Conservation (phyloP, 2,113 vertebrate genomes). For the Cyphomyrus discorhynchus region DNA sequence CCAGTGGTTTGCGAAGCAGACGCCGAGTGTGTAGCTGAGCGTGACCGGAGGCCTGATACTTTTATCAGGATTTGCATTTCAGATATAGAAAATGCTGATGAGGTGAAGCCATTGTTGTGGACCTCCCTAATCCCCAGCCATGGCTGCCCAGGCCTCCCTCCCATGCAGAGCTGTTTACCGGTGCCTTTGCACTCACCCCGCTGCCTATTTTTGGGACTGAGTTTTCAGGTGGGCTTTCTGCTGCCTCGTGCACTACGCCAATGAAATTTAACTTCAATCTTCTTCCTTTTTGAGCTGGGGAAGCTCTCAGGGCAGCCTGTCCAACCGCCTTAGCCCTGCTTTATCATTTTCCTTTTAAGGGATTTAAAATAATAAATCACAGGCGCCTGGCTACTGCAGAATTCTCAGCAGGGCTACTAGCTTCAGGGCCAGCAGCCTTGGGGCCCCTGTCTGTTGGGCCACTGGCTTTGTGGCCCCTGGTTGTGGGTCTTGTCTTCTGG, state of each 20-base stretch:
- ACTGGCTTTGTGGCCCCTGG: slow-evolving; percentile 12
- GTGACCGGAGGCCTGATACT: slow-evolving; percentile 41
- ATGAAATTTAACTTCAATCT: slow-evolving; percentile 44
- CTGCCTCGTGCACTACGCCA: slow-evolving; percentile 29
- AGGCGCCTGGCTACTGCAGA: slow-evolving; percentile 32
- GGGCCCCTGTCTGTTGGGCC: slow-evolving; percentile 11
- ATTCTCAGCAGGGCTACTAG: slow-evolving; percentile 35
- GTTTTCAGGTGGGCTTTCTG: slow-evolving; percentile 22
- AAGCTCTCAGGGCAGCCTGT: slow-evolving; percentile 31
- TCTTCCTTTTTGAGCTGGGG: slow-evolving; percentile 37
- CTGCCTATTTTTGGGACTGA: slow-evolving; percentile 36
- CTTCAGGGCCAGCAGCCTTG: slow-evolving; percentile 6
- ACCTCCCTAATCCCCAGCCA: slow-evolving; percentile 51
- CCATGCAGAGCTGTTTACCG: slow-evolving; percentile 28
- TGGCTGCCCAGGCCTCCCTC: slow-evolving; percentile 31
- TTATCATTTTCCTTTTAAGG: slow-evolving; percentile 45
- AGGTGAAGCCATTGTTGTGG: slow-evolving; percentile 45
- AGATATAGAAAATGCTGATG: slow-evolving; percentile 65
- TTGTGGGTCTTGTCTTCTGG: not conserved
- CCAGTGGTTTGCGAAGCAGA: not conserved
- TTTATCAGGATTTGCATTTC: slow-evolving; percentile 63
- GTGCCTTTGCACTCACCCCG: slow-evolving; percentile 32
- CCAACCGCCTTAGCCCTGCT: slow-evolving; percentile 39
- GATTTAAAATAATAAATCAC: slow-evolving; percentile 44
- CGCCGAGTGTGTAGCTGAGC: slow-evolving; percentile 37